Evolutionary conservation across 2,113 vertebrate species (phyloP), one percentile per base, ranked within the genome.

Genomic region (Perca flavescens): DNA sequence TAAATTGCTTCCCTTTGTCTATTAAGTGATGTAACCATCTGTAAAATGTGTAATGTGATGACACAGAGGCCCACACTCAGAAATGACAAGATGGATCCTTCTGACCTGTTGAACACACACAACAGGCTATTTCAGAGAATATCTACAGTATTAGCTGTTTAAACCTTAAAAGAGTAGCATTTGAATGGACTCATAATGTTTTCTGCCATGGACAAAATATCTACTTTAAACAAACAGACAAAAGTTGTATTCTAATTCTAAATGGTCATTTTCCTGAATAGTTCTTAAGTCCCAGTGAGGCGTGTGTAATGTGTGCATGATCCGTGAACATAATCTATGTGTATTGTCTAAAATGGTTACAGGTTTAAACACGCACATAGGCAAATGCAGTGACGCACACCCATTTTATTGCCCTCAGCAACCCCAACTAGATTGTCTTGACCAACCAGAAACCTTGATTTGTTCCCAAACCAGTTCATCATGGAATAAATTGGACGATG

Each of bases 291-390:
- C 65, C 71, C 90, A 79, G 43, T 80, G 89, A 92, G 68, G 89
- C 90, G 63, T 86, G 15, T 43, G 56, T 91, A 89, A 92, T 40
- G 78, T 81, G 87, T 87, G 85, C 88, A 87, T 50, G 54, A 83
- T 85, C 90, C 70, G 53, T 88, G 87, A 91, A 93, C 73, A 47
- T 67, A 71, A 84, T 78, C 82, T 75, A 56, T 78, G 57, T 47
- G 63, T 82, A 12, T 69, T 77, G 86, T 87, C 76, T 46, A 25
- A 68, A 85, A 64, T 83, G 74, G 82, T 74, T 63, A 46, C 63
- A 84, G 89, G 83, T 69, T 72, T 81, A 49, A 74, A 77, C 77
- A 50, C 47, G 6, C 15, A 8, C 22, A 40, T 0, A 53, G 52
- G 34, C 56, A 43, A 43, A 43, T 43, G 40, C 9, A 43, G 40